These are phyloP conservation scores for Nymphalis urticae DNA, from an alignment of 2,888 invertebrate species.

Conservation along the genomic window DNA sequence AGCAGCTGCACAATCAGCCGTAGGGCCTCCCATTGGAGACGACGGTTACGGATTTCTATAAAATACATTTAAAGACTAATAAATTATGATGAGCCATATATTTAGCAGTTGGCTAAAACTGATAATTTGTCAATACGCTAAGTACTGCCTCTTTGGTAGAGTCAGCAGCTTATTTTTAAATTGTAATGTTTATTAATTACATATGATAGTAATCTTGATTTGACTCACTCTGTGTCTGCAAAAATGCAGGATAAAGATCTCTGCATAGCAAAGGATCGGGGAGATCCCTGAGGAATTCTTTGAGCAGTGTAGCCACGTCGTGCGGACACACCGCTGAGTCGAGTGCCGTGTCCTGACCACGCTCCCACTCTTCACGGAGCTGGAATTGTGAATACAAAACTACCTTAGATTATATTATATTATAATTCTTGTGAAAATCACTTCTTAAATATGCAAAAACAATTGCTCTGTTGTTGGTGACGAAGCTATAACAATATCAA, in stretches of 20 bases:
- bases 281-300: slow-evolving; percentile 95
- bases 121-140: no score
- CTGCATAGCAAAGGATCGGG: slow-evolving; percentile 95
- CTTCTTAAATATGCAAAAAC: neutral
- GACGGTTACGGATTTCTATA: slow-evolving; percentile 90
- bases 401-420: neutral
- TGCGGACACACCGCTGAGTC: slow-evolving; percentile 93
- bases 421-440: neutral
- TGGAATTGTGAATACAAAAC: slow-evolving; percentile 58
- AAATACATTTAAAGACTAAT: neutral
- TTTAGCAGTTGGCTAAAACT: neutral
- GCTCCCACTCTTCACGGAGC: slow-evolving; percentile 95
- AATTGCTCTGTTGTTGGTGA: neutral
- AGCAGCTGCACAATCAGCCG: slow-evolving; percentile 92
- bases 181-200: no score
- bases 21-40: slow-evolving; percentile 90
- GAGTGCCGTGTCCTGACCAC: slow-evolving; percentile 86
- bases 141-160: no score
- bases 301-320: slow-evolving; percentile 95
- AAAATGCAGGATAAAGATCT: slow-evolving; percentile 93
- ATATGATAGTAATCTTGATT: neutral
- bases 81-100: neutral
- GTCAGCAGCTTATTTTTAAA: no score
- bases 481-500: no score
- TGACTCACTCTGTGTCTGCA: slow-evolving; percentile 91